These are phyloP conservation scores for Phainopepla nitens DNA, from an alignment of 2,113 vertebrate genomes.

Conservation along the genomic window DNA sequence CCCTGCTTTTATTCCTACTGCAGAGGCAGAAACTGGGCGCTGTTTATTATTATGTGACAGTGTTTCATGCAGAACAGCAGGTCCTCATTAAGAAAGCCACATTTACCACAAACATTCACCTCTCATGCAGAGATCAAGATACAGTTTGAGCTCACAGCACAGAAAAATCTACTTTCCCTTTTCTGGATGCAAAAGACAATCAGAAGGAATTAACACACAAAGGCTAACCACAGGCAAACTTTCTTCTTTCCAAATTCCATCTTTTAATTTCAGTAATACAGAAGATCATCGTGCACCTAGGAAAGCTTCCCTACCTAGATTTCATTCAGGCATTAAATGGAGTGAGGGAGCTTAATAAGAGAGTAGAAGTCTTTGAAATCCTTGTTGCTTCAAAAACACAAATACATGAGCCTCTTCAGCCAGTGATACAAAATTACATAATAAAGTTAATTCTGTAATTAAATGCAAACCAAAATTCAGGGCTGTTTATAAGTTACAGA, in stretches of 20 bases:
- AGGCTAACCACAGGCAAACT: neutral
- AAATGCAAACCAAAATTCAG: neutral
- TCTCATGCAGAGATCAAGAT: neutral
- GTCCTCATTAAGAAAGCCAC: conserved; percentile 15
- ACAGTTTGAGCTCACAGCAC: neutral
- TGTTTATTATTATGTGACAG: conserved; percentile 20
- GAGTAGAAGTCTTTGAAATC: neutral
- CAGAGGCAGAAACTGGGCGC: neutral
- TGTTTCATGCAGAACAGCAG: conserved; percentile 11
- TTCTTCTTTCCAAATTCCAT: neutral
- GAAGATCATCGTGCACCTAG: neutral
- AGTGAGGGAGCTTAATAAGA: neutral
- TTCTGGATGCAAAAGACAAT: neutral
- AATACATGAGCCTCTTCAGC: neutral
- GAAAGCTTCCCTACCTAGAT: neutral
- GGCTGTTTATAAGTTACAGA: neutral
- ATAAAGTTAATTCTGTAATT: neutral
- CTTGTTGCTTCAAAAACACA: neutral
- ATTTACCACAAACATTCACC: neutral
- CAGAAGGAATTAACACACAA: neutral
- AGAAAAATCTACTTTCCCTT: neutral
- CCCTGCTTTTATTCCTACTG: neutral
- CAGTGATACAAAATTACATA: neutral
- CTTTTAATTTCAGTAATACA: neutral
- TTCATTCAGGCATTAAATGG: neutral